Evolutionary conservation across 2,113 vertebrate genomes (phyloP), one percentile per base, ranked within the genome.

Genomic region (Miniopterus natalensis): DNA sequence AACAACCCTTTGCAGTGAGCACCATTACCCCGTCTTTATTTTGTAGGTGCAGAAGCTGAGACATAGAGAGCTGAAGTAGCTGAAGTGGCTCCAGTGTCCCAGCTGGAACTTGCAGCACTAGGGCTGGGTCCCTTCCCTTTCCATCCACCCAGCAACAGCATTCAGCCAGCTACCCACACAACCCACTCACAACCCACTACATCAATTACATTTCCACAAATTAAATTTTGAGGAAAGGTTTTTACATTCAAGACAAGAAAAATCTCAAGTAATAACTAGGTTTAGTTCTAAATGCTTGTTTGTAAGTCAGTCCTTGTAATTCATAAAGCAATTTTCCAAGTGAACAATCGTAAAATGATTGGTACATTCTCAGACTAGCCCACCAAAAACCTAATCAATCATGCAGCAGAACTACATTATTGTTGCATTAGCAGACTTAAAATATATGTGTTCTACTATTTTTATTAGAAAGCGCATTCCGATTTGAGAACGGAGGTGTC

Each of bases 241-340:
- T 66, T 57, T 47, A 51, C 7, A 71, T 65, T 77, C 23, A 73
- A 17, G 18, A 66, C n/a, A 85, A 84, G 8, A 66, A 84, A 80
- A 14, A 1, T 55, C 47, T 96, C 53, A 59, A 49, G 23, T 51
- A 61, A 63, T 42, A 78, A 79, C 49, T 7, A 59, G 65, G 40
- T 14, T 89, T 66, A 79, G 31, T 45, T 66, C 31, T 88, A 55
- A 77, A 70, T 45, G 27, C 25, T 49, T 17, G 20, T 75, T 70
- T 55, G 7, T 80, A 74, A 73, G 31, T 68, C 42, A 55, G 51
- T 40, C 59, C 31, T 86, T 81, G 1, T 21, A 40, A 75, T 21
- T 85, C 66, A 84, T 29, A 65, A 71, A 84, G 66, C 47, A 86
- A 49, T 92, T 92, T 68, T 59, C 78, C 49, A 45, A 89, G n/a